phyloP scores from a whole-genome alignment of 2,797 vertebrate genomes.

The Phrynocephalus forsythii region DNA sequence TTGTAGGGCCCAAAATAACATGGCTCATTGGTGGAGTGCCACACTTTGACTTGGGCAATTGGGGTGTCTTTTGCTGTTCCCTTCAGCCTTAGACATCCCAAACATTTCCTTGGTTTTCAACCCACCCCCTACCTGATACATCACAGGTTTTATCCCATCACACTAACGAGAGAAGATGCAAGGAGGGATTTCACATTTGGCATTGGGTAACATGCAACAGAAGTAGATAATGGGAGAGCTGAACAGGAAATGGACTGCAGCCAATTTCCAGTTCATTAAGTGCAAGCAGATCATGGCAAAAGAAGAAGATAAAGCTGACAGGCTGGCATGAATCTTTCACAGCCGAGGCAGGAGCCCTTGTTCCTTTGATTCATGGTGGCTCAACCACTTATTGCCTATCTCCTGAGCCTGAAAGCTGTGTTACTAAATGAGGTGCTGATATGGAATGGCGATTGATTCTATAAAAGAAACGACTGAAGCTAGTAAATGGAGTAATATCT shows the following conservation, averaged over 20 bases:
- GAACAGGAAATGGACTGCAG: slow-evolving; percentile 59
- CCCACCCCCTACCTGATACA: slow-evolving; percentile 36
- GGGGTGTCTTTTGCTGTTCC: too few relatives aligned
- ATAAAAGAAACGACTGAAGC: neutral
- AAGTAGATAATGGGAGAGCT: slow-evolving; percentile 61
- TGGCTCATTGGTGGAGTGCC: too few relatives aligned
- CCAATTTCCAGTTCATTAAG: slow-evolving; percentile 68
- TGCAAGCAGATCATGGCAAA: slow-evolving; percentile 53
- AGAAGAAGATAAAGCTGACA: slow-evolving; percentile 65
- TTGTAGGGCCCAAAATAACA: neutral
- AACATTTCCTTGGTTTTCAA: slow-evolving; percentile 45
- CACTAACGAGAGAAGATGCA: neutral
- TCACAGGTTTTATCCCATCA: neutral
- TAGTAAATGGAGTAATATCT: neutral
- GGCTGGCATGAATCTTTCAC: slow-evolving; percentile 54
- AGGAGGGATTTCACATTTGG: slow-evolving; percentile 10
- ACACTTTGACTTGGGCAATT: too few relatives aligned
- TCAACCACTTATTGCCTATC: slow-evolving; percentile 17
- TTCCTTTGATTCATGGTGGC: slow-evolving; percentile 30
- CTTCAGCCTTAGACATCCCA: neutral
- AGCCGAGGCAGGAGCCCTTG: slow-evolving; percentile 52
- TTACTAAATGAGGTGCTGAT: neutral
- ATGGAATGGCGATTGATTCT: neutral
- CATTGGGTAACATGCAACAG: slow-evolving; percentile 46
- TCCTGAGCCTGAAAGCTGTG: neutral